Conservation (phyloP, 2,888 invertebrate genomes). For the Limenitis camilla region DNA sequence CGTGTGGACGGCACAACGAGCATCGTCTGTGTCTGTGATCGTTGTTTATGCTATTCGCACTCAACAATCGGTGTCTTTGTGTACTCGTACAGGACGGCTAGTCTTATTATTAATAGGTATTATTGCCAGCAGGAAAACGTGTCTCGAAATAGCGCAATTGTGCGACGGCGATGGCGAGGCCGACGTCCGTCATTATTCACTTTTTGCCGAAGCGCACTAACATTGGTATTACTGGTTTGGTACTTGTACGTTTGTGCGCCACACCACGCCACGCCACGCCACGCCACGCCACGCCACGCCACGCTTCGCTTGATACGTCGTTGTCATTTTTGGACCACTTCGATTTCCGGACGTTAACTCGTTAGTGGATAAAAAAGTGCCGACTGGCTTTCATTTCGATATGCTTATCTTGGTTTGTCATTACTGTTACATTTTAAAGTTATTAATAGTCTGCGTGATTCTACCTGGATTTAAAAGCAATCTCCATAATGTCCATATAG, state of each 20-base stretch:
- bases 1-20: too few relatives aligned
- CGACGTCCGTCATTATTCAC: conserved; percentile 53
- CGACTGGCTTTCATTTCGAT: conserved; percentile 21
- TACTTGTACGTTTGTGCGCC: conserved; percentile 51
- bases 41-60: conserved; percentile 12
- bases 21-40: not conserved
- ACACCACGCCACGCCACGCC: conserved; percentile 37
- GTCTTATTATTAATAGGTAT: conserved; percentile 51
- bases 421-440: conserved; percentile 15
- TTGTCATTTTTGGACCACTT: conserved; percentile 54
- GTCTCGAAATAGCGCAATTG: conserved; percentile 62
- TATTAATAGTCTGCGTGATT: not conserved
- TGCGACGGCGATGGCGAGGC: conserved; percentile 38
- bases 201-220: conserved; percentile 46
- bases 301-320: conserved; percentile 43
- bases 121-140: conserved; percentile 61
- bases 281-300: too few relatives aligned
- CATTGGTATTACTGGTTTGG: conserved; percentile 35
- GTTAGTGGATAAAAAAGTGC: conserved; percentile 2
- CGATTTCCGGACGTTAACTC: conserved; percentile 59
- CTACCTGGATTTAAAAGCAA: too few relatives aligned
- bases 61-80: conserved; percentile 26
- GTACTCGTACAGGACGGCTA: conserved; percentile 38
- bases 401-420: conserved; percentile 26
- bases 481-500: too few relatives aligned